These are phyloP conservation scores for Lota lota DNA, from an alignment of 2,113 vertebrate genomes.

Conservation along the genomic window DNA sequence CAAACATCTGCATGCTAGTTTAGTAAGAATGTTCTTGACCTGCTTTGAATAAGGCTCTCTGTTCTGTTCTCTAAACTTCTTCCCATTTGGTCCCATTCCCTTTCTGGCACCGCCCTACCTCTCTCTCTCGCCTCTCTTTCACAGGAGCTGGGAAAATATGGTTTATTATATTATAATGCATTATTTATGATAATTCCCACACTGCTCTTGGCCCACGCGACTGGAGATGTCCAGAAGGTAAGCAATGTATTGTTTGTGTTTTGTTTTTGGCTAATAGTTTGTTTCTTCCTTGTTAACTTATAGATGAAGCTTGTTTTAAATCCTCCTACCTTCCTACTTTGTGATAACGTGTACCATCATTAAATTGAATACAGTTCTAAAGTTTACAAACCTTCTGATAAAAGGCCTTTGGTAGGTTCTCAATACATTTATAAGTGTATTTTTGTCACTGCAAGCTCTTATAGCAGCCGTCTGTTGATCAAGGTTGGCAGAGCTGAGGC, in stretches of 20 bases:
- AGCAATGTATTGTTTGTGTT: slow-evolving; percentile 6
- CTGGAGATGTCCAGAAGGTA: slow-evolving; percentile 92
- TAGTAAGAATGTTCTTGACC: slow-evolving; percentile 46
- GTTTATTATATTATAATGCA: slow-evolving; percentile 95
- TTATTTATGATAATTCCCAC: slow-evolving; percentile 97
- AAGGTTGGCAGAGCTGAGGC: slow-evolving; percentile 54
- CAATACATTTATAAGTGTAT: slow-evolving; percentile 11
- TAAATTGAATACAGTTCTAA: too few species aligned
- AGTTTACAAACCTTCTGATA: not conserved
- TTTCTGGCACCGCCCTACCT: slow-evolving; percentile 6
- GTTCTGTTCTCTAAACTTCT: slow-evolving; percentile 20
- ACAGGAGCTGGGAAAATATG: slow-evolving; percentile 95
- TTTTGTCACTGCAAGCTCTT: slow-evolving; percentile 27
- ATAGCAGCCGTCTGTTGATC: slow-evolving; percentile 45
- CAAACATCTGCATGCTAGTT: slow-evolving; percentile 43
- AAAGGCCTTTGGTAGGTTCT: not conserved
- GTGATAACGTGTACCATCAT: too few species aligned
- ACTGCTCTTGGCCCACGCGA: slow-evolving; percentile 82
- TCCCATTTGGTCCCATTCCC: slow-evolving; percentile 1
- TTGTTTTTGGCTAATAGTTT: too few species aligned
- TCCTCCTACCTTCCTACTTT: too few species aligned
- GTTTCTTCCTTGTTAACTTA: too few species aligned
- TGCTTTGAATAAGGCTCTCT: slow-evolving; percentile 52
- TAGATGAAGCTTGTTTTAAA: too few species aligned
- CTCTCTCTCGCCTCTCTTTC: slow-evolving; percentile 15